These are phyloP conservation scores for Barbus barbus DNA, from an alignment of 2,113 vertebrate species.

Conservation along the genomic window DNA sequence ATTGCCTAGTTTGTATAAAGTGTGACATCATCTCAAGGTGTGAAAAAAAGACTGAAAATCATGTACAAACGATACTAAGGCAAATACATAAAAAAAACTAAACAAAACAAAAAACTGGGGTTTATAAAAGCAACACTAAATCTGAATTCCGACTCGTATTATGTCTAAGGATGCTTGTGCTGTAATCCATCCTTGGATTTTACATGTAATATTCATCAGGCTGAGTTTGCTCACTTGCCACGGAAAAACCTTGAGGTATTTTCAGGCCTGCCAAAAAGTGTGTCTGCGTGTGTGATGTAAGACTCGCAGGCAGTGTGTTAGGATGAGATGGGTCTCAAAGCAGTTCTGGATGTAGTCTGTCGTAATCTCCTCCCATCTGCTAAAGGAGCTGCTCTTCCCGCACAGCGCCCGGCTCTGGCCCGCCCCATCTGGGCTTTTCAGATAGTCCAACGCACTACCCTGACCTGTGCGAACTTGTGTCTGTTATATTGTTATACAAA, in stretches of 20 bases:
- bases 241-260: slow-evolving; percentile 50
- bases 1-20: neutral
- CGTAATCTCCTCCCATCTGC: slow-evolving; percentile 75
- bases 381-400: slow-evolving; percentile 69
- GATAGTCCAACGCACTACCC: slow-evolving; percentile 33
- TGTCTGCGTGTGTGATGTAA: slow-evolving; percentile 38
- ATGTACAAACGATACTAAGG: neutral
- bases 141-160: slow-evolving; percentile 20
- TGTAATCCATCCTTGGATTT: slow-evolving; percentile 40
- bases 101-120: neutral
- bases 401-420: slow-evolving; percentile 60
- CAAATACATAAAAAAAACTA: no score
- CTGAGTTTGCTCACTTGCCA: slow-evolving; percentile 45
- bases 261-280: slow-evolving; percentile 28
- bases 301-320: slow-evolving; percentile 40
- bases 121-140: slow-evolving; percentile 9
- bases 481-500: neutral
- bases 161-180: slow-evolving; percentile 28
- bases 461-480: slow-evolving; percentile 59
- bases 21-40: neutral
- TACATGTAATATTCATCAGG: slow-evolving; percentile 48
- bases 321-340: slow-evolving; percentile 50
- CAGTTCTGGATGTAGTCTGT: slow-evolving; percentile 51
- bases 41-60: neutral
- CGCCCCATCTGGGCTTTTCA: slow-evolving; percentile 64